Conservation (phyloP, 2,888 invertebrate species). For the Scaptomyza caliginosa region DNA sequence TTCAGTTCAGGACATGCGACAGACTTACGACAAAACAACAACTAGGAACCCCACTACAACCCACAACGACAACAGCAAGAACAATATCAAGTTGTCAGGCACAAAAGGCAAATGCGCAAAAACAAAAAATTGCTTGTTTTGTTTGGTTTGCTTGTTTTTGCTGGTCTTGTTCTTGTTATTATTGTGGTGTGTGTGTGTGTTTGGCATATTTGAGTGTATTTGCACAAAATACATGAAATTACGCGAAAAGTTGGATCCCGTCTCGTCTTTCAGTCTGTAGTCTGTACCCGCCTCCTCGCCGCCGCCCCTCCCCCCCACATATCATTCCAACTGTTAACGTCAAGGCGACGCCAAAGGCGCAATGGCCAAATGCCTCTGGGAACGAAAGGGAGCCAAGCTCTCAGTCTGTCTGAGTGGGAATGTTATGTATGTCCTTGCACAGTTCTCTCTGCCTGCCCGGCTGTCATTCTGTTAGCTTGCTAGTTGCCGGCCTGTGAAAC, state of each 20-base stretch:
- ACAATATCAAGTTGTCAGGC: slow-evolving; percentile 46
- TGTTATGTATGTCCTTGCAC: slow-evolving; percentile 25
- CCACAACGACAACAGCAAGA: slow-evolving; percentile 15
- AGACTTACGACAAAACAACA: slow-evolving; percentile 1
- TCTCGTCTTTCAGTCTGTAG: slow-evolving; percentile 9
- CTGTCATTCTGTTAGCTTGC: slow-evolving; percentile 45
- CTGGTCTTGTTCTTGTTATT: slow-evolving; percentile 30
- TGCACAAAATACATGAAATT: slow-evolving; percentile 76
- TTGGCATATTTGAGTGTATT: slow-evolving; percentile 73
- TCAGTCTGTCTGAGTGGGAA: slow-evolving; percentile 33
- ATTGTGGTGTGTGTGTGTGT: slow-evolving; percentile 25
- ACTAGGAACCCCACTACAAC: slow-evolving; percentile 22
- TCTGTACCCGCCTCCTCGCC: not conserved
- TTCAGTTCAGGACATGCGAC: slow-evolving; percentile 6
- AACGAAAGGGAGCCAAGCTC: slow-evolving; percentile 27
- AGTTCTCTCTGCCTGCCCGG: not conserved
- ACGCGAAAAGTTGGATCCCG: slow-evolving; percentile 66
- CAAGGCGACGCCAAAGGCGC: slow-evolving; percentile 55
- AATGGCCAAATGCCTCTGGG: slow-evolving; percentile 42
- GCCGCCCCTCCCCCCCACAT: slow-evolving; percentile 14
- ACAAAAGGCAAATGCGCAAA: slow-evolving; percentile 37
- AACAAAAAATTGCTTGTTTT: slow-evolving; percentile 39
- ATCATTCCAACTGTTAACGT: slow-evolving; percentile 30
- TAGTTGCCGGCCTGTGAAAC: slow-evolving; percentile 45
- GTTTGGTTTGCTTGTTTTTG: slow-evolving; percentile 16